Base-by-base conservation (phyloP, 2,113 vertebrate species). In the Cebus imitator region DNA sequence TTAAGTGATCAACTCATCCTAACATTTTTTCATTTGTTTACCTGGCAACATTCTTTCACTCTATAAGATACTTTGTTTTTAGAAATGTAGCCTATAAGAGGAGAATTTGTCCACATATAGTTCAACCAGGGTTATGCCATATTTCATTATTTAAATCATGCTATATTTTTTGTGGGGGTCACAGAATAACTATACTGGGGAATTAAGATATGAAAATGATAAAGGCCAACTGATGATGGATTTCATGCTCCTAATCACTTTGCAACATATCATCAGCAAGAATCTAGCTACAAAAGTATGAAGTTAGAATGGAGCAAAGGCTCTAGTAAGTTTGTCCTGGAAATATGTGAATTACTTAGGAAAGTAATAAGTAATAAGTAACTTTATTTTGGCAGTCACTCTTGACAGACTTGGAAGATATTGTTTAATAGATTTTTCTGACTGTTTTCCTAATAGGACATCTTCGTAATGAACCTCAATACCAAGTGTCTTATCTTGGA, bases 361-460 rank as follows among this genome's bases (percentile, higher is more conserved):
- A 58, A 97, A 64, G 30, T 30, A 97, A 57, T 87, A 97, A 64
- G 30, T 30, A 97, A 57, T 87, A 94, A 64, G 52, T 85, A 94
- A 90, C 20, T 96, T 96, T 84, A 87, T 72, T 94, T 97, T 93
- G 95, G 68, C 72, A 96, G 25, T 90, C 48, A 95, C 35, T 93
- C 61, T 93, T 91, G 90, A 73, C 43, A 12, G 25, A 87, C 48
- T 40, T 82, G 66, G 61, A 92, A 75, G 3, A 45, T 85, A 76
- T 91, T 23, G 35, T 96, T 97, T 94, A 78, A 78, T 73, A 92
- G 93, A 82, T 94, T 94, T 87, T 91, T 85, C 45, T 66, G 85
- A 94, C 66, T 85, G 48, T 94, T 70, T 95, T 86, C 82, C 50
- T 95, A 57, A 48, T 66, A 93, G 79, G 64, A 58, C 16, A 83